A percentile compares a stretch with the other conserved stretches of the same genome.
These are phyloP conservation scores for Diorhabda elongata DNA, from an alignment of 1,140 invertebrate genomes.

Conservation along the genomic window DNA sequence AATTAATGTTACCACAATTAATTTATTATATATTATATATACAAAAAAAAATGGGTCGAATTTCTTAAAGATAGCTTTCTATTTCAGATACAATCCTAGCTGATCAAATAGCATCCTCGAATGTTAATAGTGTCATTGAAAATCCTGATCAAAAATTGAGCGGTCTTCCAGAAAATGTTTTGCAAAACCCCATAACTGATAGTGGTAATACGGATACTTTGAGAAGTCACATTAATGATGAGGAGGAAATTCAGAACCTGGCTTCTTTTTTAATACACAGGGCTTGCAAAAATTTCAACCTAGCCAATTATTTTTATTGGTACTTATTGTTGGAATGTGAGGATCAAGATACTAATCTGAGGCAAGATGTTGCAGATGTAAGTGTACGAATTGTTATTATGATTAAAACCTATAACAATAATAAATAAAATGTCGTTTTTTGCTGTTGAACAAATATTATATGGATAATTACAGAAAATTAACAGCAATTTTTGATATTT, in stretches of 20 bases:
- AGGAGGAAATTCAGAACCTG: slow-evolving; percentile 70
- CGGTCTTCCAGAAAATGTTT: slow-evolving; percentile 32
- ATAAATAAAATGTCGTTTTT: no score
- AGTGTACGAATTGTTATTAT: not conserved
- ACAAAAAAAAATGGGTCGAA: no score
- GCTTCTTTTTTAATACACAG: slow-evolving; percentile 87
- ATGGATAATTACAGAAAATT: not conserved
- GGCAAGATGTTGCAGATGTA: slow-evolving; percentile 61
- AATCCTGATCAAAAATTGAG: slow-evolving; percentile 19
- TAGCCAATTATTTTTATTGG: slow-evolving; percentile 98
- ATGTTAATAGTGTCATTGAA: slow-evolving; percentile 35
- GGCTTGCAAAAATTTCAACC: slow-evolving; percentile 80
- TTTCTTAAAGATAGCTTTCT: no score
- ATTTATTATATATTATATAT: no score
- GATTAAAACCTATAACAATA: no score
- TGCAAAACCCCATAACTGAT: slow-evolving; percentile 39
- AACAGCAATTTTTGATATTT: not conserved
- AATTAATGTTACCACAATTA: no score
- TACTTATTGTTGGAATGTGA: slow-evolving; percentile 92
- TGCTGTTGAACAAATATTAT: no score
- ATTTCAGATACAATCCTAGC: slow-evolving; percentile 26
- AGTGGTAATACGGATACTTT: slow-evolving; percentile 49
- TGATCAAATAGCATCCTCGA: slow-evolving; percentile 35
- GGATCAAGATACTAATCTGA: slow-evolving; percentile 64
- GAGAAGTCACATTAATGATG: slow-evolving; percentile 64